phyloP scores from a whole-genome alignment of 2,888 invertebrate genomes.

The Thera obeliscata region DNA sequence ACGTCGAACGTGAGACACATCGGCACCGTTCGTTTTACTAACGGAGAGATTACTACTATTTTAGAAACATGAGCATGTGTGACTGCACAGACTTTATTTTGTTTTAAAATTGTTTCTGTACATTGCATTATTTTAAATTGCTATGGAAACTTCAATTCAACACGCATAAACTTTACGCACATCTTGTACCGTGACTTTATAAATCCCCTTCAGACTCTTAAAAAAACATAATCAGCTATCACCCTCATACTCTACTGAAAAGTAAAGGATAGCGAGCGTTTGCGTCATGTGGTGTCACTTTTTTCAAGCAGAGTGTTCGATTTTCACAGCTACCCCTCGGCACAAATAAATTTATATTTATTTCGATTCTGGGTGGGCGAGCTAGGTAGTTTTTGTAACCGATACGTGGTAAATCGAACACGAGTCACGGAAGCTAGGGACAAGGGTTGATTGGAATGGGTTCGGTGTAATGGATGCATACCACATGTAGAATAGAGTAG shows the following conservation, averaged over 20 bases:
- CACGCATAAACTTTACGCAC: conserved; percentile 56
- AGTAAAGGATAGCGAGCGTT: conserved; percentile 59
- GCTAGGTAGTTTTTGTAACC: conserved; percentile 61
- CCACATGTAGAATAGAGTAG: conserved; percentile 58
- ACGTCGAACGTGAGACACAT: background rate
- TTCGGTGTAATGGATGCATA: conserved; percentile 54
- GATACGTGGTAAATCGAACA: conserved; percentile 66
- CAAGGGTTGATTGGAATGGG: conserved; percentile 70
- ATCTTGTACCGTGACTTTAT: conserved; percentile 74
- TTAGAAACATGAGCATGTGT: too few species aligned
- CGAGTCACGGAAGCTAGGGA: conserved; percentile 75
- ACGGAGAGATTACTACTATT: too few species aligned
- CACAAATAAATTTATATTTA: conserved; percentile 78
- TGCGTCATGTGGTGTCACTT: conserved; percentile 73
- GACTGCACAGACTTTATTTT: too few species aligned
- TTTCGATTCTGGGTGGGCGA: conserved; percentile 80
- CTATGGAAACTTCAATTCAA: conserved; percentile 44
- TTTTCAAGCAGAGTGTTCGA: conserved; percentile 73
- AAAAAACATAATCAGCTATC: conserved; percentile 56
- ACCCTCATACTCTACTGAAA: conserved; percentile 49
- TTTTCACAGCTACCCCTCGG: conserved; percentile 78
- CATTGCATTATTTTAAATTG: background rate
- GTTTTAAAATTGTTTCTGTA: background rate
- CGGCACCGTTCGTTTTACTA: too few species aligned
- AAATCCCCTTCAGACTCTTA: conserved; percentile 67